Base-by-base conservation (phyloP, 2,113 vertebrate species). In the Istiophorus platypterus region DNA sequence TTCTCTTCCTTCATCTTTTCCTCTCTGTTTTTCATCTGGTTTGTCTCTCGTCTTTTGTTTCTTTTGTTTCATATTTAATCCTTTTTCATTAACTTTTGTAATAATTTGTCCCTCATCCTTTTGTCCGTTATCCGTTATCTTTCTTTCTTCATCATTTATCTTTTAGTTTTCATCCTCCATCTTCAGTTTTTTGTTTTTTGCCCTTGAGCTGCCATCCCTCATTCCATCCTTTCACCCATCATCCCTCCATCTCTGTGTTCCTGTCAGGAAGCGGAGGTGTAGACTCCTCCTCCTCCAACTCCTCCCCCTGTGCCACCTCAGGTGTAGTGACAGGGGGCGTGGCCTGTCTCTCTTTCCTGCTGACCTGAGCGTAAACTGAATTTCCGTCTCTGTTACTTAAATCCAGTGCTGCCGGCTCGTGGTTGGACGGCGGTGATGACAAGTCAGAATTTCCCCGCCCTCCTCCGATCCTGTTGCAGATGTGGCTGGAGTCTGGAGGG, bases 221-320 rank as follows among this genome's bases (percentile, higher is more conserved):
- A 7, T 67, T 2, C 22, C 18, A 2, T 11, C 3, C 4, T 22
- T 11, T 7, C 24, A 1, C 56, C 59, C 54, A 0, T 75, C 74
- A 85, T 26, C 22, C 69, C 7, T 89, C 80, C 72, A 73, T 17
- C 45, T 67, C 62, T 2, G 27, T 2, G 3, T 0, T 58, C 82
- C 82, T 87, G 12, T 81, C 52, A 4, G 89, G 89, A 15, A 89
- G 62, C 0, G 89, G 86, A 37, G 91, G 90, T 7, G 63, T 51
- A 15, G 17, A 1, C 45, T 80, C 87, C 49, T 91, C 75, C 51
- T 29, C 73, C 20, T 64, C 78, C 5, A 20, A 72, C 51, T 29
- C 73, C 20, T 64, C 78, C 5, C 17, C 5, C 18, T 42, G 20
- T 0, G 1, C 20, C 47, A 71, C 47, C 7, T 88, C 90, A 58